These are phyloP conservation scores for Willowsia nigromaculata DNA, from an alignment of 2,888 invertebrate genomes.

Conservation along the genomic window DNA sequence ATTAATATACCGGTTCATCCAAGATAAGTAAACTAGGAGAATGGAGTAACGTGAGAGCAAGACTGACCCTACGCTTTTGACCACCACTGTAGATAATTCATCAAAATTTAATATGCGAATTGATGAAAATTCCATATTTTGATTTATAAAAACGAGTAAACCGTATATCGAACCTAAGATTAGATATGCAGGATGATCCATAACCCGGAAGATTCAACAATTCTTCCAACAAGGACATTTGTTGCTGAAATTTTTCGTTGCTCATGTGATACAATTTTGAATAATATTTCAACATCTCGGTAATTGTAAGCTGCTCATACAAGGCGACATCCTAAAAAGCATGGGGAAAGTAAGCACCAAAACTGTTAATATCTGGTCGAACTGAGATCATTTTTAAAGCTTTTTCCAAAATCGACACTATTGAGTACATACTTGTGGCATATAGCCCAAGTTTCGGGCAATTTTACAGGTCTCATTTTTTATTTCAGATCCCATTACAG, in stretches of 20 bases:
- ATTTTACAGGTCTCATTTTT: constrained; percentile 75
- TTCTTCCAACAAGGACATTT: background rate
- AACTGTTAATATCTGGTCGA: background rate
- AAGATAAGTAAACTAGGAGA: constrained; percentile 85
- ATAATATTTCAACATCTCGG: constrained; percentile 66
- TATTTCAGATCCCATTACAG: constrained; percentile 80
- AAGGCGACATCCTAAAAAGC: constrained; percentile 67
- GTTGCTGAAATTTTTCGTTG: constrained; percentile 17
- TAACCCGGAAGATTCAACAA: background rate
- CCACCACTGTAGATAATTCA: constrained; percentile 80
- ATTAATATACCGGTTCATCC: constrained; percentile 84
- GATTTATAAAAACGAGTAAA: background rate
- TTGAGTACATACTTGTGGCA: constrained; percentile 79
- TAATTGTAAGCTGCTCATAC: constrained; percentile 65
- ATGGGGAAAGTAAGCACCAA: background rate
- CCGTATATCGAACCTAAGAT: background rate
- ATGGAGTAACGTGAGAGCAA: constrained; percentile 81
- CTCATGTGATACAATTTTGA: constrained; percentile 62
- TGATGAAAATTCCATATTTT: background rate
- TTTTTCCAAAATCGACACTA: background rate
- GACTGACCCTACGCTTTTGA: constrained; percentile 81
- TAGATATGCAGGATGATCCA: background rate
- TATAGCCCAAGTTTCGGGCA: constrained; percentile 80
- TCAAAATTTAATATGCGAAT: background rate
- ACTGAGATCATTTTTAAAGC: background rate